Conservation (phyloP, 2,113 vertebrate species). For the Centrocercus urophasianus region DNA sequence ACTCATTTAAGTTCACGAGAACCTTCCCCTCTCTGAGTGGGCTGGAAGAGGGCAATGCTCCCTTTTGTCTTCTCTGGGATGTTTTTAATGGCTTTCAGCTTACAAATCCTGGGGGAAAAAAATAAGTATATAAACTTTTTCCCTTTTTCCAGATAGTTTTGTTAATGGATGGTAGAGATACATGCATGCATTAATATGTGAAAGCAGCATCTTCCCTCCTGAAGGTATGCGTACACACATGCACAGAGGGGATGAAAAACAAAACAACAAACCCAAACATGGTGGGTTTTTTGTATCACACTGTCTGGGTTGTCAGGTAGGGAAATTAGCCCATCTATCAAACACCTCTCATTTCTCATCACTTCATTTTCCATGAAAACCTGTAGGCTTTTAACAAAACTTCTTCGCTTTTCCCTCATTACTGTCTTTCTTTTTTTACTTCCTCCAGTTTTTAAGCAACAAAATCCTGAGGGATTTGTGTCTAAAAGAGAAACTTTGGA, state of each 20-base stretch:
- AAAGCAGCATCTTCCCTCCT: background rate
- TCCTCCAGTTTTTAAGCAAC: background rate
- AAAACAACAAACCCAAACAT: slow-evolving; percentile 28
- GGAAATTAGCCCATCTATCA: slow-evolving; percentile 51
- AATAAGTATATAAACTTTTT: background rate
- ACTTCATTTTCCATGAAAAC: slow-evolving; percentile 7
- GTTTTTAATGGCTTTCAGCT: background rate
- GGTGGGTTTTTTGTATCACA: background rate
- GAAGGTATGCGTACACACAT: background rate
- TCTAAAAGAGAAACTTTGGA: background rate
- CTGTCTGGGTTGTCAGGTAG: slow-evolving; percentile 56
- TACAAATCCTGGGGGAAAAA: background rate
- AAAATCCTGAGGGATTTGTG: background rate
- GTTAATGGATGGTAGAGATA: background rate
- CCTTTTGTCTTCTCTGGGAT: background rate
- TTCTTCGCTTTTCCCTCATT: background rate
- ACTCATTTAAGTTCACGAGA: background rate
- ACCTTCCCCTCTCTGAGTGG: background rate
- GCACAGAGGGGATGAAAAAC: background rate
- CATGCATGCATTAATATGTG: background rate
- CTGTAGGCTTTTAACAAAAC: slow-evolving; percentile 42
- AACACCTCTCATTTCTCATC: slow-evolving; percentile 6
- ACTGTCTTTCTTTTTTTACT: background rate
- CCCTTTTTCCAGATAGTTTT: background rate
- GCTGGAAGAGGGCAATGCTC: background rate